Percentiles rank a stretch among this genome's conserved stretches.
These are phyloP conservation scores for Hippopotamus amphibius DNA, from an alignment of 2,113 vertebrate species.

Conservation along the genomic window DNA sequence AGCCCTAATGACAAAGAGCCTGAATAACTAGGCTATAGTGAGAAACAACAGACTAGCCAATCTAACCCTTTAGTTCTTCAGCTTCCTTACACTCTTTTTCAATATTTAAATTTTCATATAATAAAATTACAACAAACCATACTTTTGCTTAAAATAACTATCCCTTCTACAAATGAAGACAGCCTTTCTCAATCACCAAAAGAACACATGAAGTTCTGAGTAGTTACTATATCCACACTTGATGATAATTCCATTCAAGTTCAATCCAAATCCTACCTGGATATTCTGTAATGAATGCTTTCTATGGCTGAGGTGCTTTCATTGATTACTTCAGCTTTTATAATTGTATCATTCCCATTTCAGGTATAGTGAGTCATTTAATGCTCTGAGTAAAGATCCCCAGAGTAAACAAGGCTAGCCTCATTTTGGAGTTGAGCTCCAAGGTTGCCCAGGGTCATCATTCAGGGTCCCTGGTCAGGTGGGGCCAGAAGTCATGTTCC, in stretches of 20 bases:
- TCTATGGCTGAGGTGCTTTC: not conserved
- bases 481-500: not conserved
- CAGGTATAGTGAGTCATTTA: not conserved
- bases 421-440: not conserved
- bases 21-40: not conserved
- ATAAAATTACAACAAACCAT: not conserved
- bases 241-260: not conserved
- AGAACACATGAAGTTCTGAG: not conserved
- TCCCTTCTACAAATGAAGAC: not conserved
- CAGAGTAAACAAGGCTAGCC: not conserved
- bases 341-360: not conserved
- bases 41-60: not conserved
- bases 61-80: not conserved
- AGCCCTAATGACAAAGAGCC: not conserved
- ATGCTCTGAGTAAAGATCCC: not conserved
- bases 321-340: slow-evolving; percentile 28
- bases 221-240: not conserved
- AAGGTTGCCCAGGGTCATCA: not conserved
- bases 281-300: not conserved
- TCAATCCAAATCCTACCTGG: not conserved
- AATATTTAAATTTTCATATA: not conserved
- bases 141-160: not conserved
- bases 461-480: not conserved
- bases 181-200: not conserved
- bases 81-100: not conserved